Evolutionary conservation across 1,140 invertebrate genomes (phyloP), one percentile per base, ranked within the genome.

Genomic region (Chlorops oryzae): DNA sequence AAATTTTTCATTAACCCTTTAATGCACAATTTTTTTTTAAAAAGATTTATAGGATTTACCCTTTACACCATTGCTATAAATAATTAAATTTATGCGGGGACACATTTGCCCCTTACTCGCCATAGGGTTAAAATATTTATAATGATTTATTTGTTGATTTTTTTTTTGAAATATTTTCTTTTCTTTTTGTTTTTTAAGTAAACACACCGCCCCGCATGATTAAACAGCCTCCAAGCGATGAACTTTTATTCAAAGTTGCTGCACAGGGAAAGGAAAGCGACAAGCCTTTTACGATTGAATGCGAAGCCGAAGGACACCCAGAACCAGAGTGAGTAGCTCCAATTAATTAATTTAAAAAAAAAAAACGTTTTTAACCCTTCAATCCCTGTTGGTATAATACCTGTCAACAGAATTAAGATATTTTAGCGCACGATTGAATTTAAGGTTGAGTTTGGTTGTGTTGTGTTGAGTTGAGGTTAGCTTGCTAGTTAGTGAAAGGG

Each of bases 211-310:
- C 92, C 46, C 75, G 83, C 70, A 94, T 96, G 67, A 83, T 86
- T 35, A 94, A 93, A 75, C 90, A 95, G 73, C 91, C 92, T 23
- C 87, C 88, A 27, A 84, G 86, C 45, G 89, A 92, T 67, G 90
- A 94, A 75, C 77, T 90, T 55, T 78, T 95, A 35, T 96, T 93
- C 76, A 90, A 94, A 82, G 91, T 95, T 47, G 85, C 85, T 35
- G 80, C 85, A 63, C 80, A 80, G 56, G 76, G 77, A 34, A 85
- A 83, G 58, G 90, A 94, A 77, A 90, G 88, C 72, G 88, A 94
- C 70, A 93, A 92, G 74, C 92, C 92, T 38, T 94, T 96, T 75
- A 83, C 92, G 53, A 91, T 96, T 56, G 92, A 96, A 74, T 96
- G 92, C 65, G 91, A 95, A 75, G 92, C 92, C 13, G 88, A 90